Evolutionary conservation across 2,113 vertebrate species (phyloP), one percentile per base, ranked within the genome.

Genomic region (Alces alces): DNA sequence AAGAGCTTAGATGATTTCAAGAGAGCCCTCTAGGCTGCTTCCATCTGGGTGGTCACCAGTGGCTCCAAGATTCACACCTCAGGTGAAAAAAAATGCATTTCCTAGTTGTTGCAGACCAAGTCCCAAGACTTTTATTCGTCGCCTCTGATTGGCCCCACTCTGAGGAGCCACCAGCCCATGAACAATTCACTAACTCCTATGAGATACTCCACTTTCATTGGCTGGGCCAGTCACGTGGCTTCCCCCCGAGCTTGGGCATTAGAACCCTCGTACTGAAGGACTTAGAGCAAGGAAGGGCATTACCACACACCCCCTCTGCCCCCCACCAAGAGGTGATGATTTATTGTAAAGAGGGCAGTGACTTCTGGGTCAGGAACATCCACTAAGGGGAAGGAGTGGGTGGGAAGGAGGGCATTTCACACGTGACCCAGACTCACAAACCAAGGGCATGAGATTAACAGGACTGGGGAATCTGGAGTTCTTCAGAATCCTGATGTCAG

Each of bases 381-480:
- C 47, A 7, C 19, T 3, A 33, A 23, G 39, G 2, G 15, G 4
- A 27, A 27, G 33, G 17, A 17, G 11, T 0, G 4, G 5, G 15
- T 2, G 78, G 60, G 52, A 36, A 83, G 33, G 52, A 15, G 8
- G 5, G 5, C 25, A 11, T 12, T 52, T 39, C 64, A 19, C 13
- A n/a, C 0, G 11, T 2, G 11, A n/a, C 17, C 52, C 19, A n/a
- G n/a, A 47, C n/a, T 73, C 5, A 1, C 1, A 1, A 23, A n/a
- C 27, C 14, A 4, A 50, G 27, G 47, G 21, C 60, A 30, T 0
- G n/a, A 23, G 52, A 28, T 19, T 27, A 82, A 15, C 0, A 3
- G 10, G 23, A 10, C 0, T 2, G 21, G 16, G 10, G 14, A 2
- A 36, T 4, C 28, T 33, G 4, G 28, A 2, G 28, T 36, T 11